Conservation (phyloP, 2,113 vertebrate genomes). For the Alligator sinensis region DNA sequence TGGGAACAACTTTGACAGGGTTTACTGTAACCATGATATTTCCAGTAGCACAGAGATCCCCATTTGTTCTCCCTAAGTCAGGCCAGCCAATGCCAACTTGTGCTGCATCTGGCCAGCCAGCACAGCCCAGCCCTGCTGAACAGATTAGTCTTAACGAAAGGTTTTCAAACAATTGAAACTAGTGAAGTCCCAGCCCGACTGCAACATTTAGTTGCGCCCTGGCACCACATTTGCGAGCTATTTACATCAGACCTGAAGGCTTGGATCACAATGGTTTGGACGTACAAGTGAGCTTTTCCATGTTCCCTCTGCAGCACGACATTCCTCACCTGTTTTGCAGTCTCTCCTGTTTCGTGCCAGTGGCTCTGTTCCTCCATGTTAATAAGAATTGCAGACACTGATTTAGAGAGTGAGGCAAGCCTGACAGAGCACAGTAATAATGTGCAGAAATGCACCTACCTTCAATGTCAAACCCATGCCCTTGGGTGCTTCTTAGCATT, state of each 20-base stretch:
- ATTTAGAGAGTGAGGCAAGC: neutral
- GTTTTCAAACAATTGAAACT: conserved; percentile 8
- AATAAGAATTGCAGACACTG: neutral
- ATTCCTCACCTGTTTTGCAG: neutral
- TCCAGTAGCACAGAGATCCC: too few species aligned
- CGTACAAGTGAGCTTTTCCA: neutral
- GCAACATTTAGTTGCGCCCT: fast-evolving
- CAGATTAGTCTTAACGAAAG: conserved; percentile 21
- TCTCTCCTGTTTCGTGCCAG: neutral
- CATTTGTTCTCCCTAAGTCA: too few species aligned
- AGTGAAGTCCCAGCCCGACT: fast-evolving
- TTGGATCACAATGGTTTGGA: neutral
- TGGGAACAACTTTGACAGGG: too few species aligned
- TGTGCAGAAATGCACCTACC: neutral
- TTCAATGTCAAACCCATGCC: neutral
- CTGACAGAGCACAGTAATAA: conserved; percentile 8
- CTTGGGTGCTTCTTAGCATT: fast-evolving
- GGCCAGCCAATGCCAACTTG: neutral
- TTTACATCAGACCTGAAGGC: neutral
- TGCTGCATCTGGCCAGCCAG: neutral
- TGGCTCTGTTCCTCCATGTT: neutral
- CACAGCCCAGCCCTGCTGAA: neutral
- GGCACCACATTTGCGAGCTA: too few species aligned
- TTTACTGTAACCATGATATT: too few species aligned
- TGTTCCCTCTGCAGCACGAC: neutral